Evolutionary conservation across 2,888 invertebrate species (phyloP), one percentile per base, ranked within the genome.

Genomic region (Drosophila koepferae): DNA sequence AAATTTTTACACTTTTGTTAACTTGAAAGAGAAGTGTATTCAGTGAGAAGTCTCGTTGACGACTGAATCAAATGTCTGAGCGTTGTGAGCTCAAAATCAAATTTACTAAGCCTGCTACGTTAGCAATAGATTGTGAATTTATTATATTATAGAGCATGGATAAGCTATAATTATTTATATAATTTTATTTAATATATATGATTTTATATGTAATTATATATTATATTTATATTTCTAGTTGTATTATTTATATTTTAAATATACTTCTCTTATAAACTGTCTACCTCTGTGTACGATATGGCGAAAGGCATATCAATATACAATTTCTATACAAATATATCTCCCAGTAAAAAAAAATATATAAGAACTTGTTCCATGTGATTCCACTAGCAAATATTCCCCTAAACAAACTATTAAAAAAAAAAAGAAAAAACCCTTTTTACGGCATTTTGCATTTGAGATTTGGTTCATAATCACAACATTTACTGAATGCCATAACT

Each of bases 381-480:
- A 16, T 49, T 51, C 14, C n/a, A 7, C 8, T 2, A 28, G 23
- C 2, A 28, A 3, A 10, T 31, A 16, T 14, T n/a, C 28, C 31
- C 9, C 9, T 20, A 16, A 16, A 2, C 12, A 51, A 34, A 12
- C 23, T 34, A 51, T 12, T 12, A 12, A 31, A 5, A 31, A 31
- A 5, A 31, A 31, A 36, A 16, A 14, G 4, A 14, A 38, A 12
- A 18, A 8, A 16, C 3, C 8, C 3, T 9, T 38, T 34, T 55
- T 72, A 28, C 51, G 31, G 34, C 49, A 48, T 43, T 78, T 75
- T 84, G 72, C 76, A 89, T 89, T 81, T 86, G 74, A 76, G 71
- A 90, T 90, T 74, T 59, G 63, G 73, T 80, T 81, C 81, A 90
- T 90, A 90, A 88, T 86, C 83, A 81, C 88, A 90, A 72, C 81